phyloP scores from a whole-genome alignment of 2,113 vertebrate species.

The Garra rufa region DNA sequence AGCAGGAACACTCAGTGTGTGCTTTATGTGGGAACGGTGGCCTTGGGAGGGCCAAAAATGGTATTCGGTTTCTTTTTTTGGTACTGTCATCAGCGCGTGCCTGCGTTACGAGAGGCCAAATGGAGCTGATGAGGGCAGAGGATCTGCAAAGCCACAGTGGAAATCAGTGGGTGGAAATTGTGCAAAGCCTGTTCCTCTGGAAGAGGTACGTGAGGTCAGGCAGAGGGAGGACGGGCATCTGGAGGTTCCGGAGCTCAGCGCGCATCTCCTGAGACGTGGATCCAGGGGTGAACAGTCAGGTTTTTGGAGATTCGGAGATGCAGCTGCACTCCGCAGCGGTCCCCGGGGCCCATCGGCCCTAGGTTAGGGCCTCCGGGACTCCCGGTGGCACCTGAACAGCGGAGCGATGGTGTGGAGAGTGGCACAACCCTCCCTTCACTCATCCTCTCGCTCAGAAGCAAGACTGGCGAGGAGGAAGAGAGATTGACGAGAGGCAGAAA shows the following conservation, averaged over 20 bases:
- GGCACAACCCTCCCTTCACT: conserved; percentile 47
- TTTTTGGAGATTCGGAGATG: conserved; percentile 24
- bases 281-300: conserved; percentile 8
- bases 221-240: conserved; percentile 73
- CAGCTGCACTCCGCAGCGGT: conserved; percentile 43
- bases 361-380: conserved; percentile 61
- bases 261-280: conserved; percentile 47
- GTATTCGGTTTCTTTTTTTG: conserved; percentile 37
- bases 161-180: conserved; percentile 80
- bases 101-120: conserved; percentile 38
- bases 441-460: conserved; percentile 44
- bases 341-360: conserved; percentile 55
- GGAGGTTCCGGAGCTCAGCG: conserved; percentile 62
- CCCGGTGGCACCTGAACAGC: conserved; percentile 63
- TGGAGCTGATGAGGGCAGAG: conserved; percentile 57
- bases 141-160: conserved; percentile 74
- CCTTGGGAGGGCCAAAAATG: conserved; percentile 42
- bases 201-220: conserved; percentile 70
- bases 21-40: conserved; percentile 37
- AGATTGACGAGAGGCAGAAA: conserved; percentile 25
- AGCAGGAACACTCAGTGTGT: neutral
- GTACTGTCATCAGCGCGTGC: conserved; percentile 20
- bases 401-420: conserved; percentile 65
- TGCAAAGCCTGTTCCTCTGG: conserved; percentile 56
- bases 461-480: conserved; percentile 21